phyloP scores from a whole-genome alignment of 2,113 vertebrate species.

The Propithecus coquereli region DNA sequence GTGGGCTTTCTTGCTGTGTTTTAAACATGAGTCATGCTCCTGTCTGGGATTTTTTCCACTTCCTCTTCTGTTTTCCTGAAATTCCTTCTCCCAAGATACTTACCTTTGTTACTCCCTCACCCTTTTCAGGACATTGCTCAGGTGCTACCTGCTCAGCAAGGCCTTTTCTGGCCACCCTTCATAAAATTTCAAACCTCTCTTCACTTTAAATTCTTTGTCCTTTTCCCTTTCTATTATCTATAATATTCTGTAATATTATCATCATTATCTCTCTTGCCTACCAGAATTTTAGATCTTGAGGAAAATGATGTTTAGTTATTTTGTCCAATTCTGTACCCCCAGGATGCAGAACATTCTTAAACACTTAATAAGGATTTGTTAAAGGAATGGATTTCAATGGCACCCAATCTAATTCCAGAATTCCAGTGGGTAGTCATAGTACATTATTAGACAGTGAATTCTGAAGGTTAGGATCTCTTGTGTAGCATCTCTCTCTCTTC shows the following conservation, averaged over 20 bases:
- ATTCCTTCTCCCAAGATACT: neutral
- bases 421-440: neutral
- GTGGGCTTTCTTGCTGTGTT: neutral
- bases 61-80: neutral
- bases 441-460: neutral
- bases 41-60: neutral
- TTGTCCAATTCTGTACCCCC: neutral
- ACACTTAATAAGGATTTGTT: neutral
- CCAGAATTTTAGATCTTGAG: neutral
- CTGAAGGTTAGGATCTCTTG: neutral
- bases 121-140: neutral
- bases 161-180: neutral
- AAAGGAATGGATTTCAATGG: neutral
- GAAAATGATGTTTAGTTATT: neutral
- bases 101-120: neutral
- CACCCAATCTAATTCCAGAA: neutral
- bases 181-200: neutral
- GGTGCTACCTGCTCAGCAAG: neutral
- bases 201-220: neutral
- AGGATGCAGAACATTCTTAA: neutral
- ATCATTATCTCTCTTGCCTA: neutral
- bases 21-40: neutral
- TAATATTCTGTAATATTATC: neutral
- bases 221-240: neutral
- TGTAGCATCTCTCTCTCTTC: neutral